Percentiles rank a stretch among this genome's conserved stretches.
Evolutionary conservation across 2,113 vertebrate genomes (phyloP).

Genomic region (Alouatta palliata): DNA sequence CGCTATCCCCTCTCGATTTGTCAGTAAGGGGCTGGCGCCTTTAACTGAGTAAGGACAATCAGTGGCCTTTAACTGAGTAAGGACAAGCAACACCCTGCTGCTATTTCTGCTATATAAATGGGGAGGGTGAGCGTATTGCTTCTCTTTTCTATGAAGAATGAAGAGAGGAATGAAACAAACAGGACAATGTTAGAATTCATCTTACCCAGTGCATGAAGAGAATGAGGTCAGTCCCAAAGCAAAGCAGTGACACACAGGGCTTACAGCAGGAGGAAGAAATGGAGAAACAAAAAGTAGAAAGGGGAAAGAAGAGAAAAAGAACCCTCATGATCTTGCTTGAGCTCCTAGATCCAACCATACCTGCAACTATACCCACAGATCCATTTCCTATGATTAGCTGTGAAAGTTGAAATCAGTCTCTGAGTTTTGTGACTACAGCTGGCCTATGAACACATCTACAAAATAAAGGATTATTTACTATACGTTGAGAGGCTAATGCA

Average conservation of each 20-base stretch:
- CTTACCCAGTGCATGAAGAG: not conserved
- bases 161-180: not conserved
- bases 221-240: not conserved
- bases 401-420: not conserved
- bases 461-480: not conserved
- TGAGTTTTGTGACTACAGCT: not conserved
- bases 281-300: not conserved
- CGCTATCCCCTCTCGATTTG: not conserved
- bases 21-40: accelerated
- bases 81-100: not conserved
- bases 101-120: not conserved
- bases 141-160: not conserved
- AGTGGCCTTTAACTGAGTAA: not conserved
- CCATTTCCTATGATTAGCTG: not conserved
- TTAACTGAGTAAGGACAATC: not conserved
- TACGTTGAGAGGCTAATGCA: not conserved
- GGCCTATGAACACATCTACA: not conserved
- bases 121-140: not conserved
- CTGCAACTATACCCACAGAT: not conserved
- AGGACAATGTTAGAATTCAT: not conserved
- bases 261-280: not conserved
- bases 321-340: not conserved
- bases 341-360: not conserved
- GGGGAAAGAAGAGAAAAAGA: not conserved
- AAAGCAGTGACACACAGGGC: not conserved